Evolutionary conservation across 53 echinoderm and acorn worm species (phyloP).

Genomic region (Arbacia lixula): DNA sequence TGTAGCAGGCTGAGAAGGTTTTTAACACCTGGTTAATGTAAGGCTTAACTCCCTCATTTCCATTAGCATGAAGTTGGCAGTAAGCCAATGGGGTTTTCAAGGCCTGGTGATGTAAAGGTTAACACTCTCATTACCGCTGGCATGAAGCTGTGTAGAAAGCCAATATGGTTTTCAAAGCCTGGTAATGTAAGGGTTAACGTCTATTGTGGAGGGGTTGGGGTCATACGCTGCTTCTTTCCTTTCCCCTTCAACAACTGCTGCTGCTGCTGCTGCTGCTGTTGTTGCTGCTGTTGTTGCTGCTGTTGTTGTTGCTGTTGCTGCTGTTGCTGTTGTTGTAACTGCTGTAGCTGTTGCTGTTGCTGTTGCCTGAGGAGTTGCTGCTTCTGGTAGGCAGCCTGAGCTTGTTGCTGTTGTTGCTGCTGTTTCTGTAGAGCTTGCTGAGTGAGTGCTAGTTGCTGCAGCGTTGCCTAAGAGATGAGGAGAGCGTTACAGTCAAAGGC

Average conservation of each 20-base stretch:
- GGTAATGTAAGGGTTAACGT: too few relatives aligned
- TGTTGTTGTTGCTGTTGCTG: conserved; percentile 64
- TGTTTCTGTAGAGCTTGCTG: conserved; percentile 67
- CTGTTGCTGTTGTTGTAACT: conserved; percentile 50
- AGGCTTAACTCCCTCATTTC: too few relatives aligned
- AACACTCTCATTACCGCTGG: too few relatives aligned
- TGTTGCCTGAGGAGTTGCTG: conserved; percentile 51
- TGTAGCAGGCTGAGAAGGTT: too few relatives aligned
- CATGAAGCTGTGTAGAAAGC: too few relatives aligned
- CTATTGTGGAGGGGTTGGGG: conserved; percentile 18
- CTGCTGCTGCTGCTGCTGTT: conserved; percentile 77
- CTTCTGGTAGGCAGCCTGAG: conserved; percentile 45
- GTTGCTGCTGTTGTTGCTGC: conserved; percentile 64
- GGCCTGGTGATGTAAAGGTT: too few relatives aligned
- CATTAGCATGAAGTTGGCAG: too few relatives aligned
- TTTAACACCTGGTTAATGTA: too few relatives aligned
- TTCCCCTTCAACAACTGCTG: conserved; percentile 40
- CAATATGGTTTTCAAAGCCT: too few relatives aligned
- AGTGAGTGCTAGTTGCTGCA: conserved; percentile 44
- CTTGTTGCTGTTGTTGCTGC: conserved; percentile 56
- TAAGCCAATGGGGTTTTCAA: too few relatives aligned
- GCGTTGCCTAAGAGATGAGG: conserved; percentile 27
- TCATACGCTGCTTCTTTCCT: conserved; percentile 30
- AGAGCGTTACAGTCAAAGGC: neutral
- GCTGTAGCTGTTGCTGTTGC: conserved; percentile 64